Percentiles rank a stretch among this genome's conserved stretches.
Conservation (phyloP, 2,888 invertebrate species). For the Perdita meconis region DNA sequence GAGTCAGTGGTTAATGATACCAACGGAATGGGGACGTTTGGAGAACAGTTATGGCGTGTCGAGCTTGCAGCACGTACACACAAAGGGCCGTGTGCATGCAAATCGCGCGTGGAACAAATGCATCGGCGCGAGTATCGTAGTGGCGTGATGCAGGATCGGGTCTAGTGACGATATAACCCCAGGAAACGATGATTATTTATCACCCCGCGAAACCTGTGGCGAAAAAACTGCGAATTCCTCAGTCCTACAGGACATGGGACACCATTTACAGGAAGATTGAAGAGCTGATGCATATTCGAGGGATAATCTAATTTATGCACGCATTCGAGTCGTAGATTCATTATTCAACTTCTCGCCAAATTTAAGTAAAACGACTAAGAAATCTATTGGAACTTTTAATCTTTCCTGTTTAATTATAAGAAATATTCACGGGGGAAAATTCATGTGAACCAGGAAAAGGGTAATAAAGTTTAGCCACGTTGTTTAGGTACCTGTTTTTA, state of each 20-base stretch:
- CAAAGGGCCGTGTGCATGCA: conserved; percentile 45
- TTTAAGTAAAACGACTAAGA: background rate
- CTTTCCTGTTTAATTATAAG: too few relatives aligned
- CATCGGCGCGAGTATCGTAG: conserved; percentile 32
- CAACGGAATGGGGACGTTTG: conserved; percentile 49
- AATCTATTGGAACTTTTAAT: conserved; percentile 2
- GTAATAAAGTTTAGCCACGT: too few relatives aligned
- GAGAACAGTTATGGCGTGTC: conserved; percentile 49
- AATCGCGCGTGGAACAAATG: conserved; percentile 54
- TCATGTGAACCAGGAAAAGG: too few relatives aligned
- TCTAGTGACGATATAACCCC: conserved; percentile 16
- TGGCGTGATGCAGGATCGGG: conserved; percentile 38
- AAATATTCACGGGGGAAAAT: too few relatives aligned
- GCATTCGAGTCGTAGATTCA: background rate
- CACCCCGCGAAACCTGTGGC: background rate
- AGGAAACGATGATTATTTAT: conserved; percentile 40
- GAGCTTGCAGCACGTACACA: conserved; percentile 25
- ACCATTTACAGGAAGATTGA: conserved; percentile 13
- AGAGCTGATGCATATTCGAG: conserved; percentile 20
- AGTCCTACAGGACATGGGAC: background rate
- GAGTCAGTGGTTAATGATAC: conserved; percentile 19
- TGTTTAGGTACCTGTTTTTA: too few relatives aligned
- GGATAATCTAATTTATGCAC: background rate
- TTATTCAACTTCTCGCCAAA: conserved; percentile 9
- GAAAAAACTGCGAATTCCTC: background rate